Base-by-base conservation (phyloP, 2,113 vertebrate genomes). In the Myrmecophaga tridactyla region DNA sequence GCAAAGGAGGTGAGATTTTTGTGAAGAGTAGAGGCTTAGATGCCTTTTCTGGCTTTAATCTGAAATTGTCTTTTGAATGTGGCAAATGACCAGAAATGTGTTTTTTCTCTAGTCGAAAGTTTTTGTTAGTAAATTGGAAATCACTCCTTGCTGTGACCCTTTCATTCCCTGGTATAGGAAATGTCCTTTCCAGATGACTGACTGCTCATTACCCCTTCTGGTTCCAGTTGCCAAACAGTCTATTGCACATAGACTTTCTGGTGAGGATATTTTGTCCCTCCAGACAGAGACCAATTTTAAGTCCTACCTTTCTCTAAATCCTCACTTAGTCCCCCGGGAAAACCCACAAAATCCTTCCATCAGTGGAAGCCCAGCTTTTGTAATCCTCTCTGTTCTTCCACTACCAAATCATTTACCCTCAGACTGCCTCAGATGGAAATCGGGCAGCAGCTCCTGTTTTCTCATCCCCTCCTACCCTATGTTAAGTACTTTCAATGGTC, bases 81-180 rank as follows among this genome's bases (percentile, higher is more conserved):
- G 58, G 20, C 41, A 92, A 58, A 46, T 48, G 4, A 62, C 29
- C 81, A 86, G n/a, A 77, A 48, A 89, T 34, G 21, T 7, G 5
- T 69, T 72, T 20, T 29, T 82, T 81, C 11, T n/a, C 1, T 31
- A 41, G 18, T 7, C 21, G 17, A 86, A 81, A 69, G 4, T 69
- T 91, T 80, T 43, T 86, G 34, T 73, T 41, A 86, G 65, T 67
- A 86, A 84, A 81, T 27, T 94, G 25, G 39, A 82, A 90, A 76
- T 2, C 20, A 56, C 46, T 80, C 12, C 58, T 48, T 65, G 5
- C 60, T 53, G 0, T 46, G 72, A 56, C 56, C 6, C 43, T 53
- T 43, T 86, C 60, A 25, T 12, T 51, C 34, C 36, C 36, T 65
- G 15, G 13, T 20, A n/a, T 48, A 31, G 43, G 46, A 17, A 36